Evolutionary conservation across 2,113 vertebrate species (phyloP).

Genomic region (Octodon degus): DNA sequence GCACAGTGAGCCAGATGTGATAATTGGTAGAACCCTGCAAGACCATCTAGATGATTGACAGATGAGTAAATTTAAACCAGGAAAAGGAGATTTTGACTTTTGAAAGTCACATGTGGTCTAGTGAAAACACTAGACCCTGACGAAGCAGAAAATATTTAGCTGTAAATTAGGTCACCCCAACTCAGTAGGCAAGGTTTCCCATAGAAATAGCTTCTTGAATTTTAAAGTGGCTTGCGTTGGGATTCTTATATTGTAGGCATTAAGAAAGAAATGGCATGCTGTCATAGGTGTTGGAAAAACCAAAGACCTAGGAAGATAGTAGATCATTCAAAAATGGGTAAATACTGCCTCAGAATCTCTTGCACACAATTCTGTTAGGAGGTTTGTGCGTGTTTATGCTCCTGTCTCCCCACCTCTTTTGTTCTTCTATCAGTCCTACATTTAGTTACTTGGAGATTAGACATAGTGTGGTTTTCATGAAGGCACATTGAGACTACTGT

Average conservation of each 20-base stretch:
- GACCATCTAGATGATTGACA: background rate
- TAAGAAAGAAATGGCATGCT: background rate
- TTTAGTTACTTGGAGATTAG: slow-evolving; percentile 46
- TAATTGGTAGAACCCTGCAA: background rate
- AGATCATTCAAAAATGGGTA: background rate
- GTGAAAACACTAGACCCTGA: background rate
- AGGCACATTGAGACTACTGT: background rate
- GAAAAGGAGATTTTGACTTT: background rate
- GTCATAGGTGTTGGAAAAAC: slow-evolving; percentile 30
- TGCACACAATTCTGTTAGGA: background rate
- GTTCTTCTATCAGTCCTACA: background rate
- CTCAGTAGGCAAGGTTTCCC: background rate
- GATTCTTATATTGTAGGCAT: background rate
- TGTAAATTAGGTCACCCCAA: background rate
- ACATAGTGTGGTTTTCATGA: background rate
- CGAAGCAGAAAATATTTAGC: slow-evolving; percentile 41
- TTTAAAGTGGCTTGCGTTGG: background rate
- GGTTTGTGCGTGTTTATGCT: background rate
- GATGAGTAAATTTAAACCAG: slow-evolving; percentile 16
- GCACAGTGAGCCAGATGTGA: background rate
- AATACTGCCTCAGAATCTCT: background rate
- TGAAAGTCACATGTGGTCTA: slow-evolving; percentile 12
- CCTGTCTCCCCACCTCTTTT: background rate
- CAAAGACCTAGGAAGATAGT: background rate
- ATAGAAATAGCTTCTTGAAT: slow-evolving; percentile 24